These are phyloP conservation scores for Apomyelois bistriatella DNA, from an alignment of 2,888 invertebrate genomes.

Conservation along the genomic window DNA sequence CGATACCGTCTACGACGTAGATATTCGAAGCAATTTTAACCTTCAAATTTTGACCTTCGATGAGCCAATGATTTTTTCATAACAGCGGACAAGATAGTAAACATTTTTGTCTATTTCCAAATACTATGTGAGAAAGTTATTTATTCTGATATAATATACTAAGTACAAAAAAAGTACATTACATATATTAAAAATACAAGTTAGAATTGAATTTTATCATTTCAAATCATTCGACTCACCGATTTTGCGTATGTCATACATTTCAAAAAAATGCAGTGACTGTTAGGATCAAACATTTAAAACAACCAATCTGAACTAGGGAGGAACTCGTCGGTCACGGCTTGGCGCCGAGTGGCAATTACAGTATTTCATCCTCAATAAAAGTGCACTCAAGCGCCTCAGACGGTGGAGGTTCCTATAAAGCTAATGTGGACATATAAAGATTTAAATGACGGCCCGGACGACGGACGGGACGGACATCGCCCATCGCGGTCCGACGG, in stretches of 20 bases:
- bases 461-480: constrained; percentile 27
- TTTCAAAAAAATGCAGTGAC: no score
- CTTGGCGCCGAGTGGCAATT: constrained; percentile 69
- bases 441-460: constrained; percentile 66
- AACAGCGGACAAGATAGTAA: no score
- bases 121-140: no score
- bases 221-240: no score
- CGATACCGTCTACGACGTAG: neutral
- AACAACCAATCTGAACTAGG: neutral
- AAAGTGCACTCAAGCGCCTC: constrained; percentile 72
- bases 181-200: no score
- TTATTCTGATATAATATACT: no score
- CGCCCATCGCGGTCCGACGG: constrained; percentile 19
- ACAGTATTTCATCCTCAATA: constrained; percentile 74
- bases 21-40: neutral
- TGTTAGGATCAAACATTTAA: neutral
- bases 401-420: constrained; percentile 66
- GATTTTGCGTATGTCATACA: no score
- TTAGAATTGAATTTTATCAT: no score
- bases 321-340: constrained; percentile 64
- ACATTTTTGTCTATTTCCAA: no score
- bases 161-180: no score
- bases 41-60: neutral
- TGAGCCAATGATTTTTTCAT: no score
- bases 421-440: constrained; percentile 74